Evolutionary conservation across 2,888 invertebrate species (phyloP), one percentile per base, ranked within the genome.

Genomic region (Beris morrisii): DNA sequence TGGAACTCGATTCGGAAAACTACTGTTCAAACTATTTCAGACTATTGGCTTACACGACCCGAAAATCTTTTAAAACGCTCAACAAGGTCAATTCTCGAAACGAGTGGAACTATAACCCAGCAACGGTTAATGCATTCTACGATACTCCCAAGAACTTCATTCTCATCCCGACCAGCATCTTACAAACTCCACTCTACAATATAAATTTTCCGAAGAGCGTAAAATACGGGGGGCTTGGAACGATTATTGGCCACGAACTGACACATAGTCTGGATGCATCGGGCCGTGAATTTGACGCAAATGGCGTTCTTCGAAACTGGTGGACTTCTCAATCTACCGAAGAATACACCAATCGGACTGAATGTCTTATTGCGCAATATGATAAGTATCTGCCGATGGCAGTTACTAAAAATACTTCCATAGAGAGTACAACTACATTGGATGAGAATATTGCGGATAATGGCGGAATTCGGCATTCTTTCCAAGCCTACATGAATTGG

Each of bases 381-480:
- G 30, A 4, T 0, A 53, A 43, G 12, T 52, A 13, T 12, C 15
- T 4, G 13, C 13, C 50, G 9, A 3, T 13, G 3, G 11, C n/a
- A 4, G 5, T 45, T 22, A 48, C 55, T 15, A 9, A 9, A 4
- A 12, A 13, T 7, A 4, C 28, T 11, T 45, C 12, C 0, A 32
- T 3, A 2, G 48, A 32, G 6, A 11, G 38, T 15, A 5, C 31
- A 12, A 38, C 31, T 28, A 56, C 56, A 22, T n/a, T 58, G 3
- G 45, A 43, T 31, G 65, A 65, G 22, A 50, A 65, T 56, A 65
- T 65, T 13, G 65, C 65, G 1, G 65, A 65, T n/a, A 65, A 56
- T 43, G 56, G 48, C n/a, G 65, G 65, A 32, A 13, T 65, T 38
- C 31, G 43, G 4, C 43, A 32, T 6, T 11, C 65, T 4, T 52